These are phyloP conservation scores for Cheilosia scutellata DNA, from an alignment of 2,888 invertebrate genomes.

Conservation along the genomic window DNA sequence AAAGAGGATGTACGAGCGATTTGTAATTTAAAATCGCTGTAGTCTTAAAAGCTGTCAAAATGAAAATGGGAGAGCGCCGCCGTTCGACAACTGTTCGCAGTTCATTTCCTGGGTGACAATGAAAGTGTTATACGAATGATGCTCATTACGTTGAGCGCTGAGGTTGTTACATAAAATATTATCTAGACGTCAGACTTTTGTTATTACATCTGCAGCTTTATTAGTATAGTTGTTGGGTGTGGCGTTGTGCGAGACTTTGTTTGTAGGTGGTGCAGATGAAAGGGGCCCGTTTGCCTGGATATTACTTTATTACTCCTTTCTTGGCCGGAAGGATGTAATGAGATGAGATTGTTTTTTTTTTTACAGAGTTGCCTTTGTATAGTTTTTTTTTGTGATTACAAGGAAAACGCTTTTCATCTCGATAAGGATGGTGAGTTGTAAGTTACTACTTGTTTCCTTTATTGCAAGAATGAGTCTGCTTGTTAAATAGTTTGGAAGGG, in stretches of 20 bases:
- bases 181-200: not conserved
- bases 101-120: not conserved
- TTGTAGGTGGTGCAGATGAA: not conserved
- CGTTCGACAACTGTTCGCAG: not conserved
- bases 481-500: too few species aligned
- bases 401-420: too few species aligned
- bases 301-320: constrained; percentile 9
- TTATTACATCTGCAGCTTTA: not conserved
- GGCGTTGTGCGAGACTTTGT: not conserved
- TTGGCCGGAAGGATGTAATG: not conserved
- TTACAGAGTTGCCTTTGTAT: not conserved
- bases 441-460: too few species aligned
- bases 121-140: not conserved
- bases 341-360: not conserved
- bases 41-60: not conserved
- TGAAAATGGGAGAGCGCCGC: not conserved
- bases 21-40: not conserved
- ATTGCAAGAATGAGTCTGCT: too few species aligned
- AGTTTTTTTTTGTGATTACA: not conserved
- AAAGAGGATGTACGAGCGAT: not conserved
- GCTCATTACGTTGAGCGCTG: too few species aligned
- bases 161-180: not conserved
- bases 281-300: not conserved
- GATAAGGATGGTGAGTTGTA: too few species aligned
- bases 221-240: not conserved